Percentiles rank a stretch among this genome's conserved stretches.
Conservation (phyloP, 2,797 vertebrate species). For the Etheostoma perlongum region DNA sequence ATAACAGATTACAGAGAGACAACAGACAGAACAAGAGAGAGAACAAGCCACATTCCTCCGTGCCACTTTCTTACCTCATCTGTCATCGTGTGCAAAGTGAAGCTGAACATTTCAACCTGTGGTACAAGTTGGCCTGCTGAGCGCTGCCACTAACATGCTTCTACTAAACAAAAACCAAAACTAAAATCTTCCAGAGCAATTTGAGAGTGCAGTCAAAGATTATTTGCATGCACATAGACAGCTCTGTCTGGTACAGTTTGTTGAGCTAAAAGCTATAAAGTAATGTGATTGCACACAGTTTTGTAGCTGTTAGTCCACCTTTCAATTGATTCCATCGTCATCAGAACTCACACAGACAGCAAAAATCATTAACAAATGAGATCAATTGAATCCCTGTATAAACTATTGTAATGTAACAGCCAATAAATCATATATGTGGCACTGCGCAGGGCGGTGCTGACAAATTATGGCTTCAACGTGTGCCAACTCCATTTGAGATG, state of each 20-base stretch:
- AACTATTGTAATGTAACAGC: background rate
- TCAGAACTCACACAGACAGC: background rate
- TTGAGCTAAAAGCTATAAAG: background rate
- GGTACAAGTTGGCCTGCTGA: slow-evolving; percentile 42
- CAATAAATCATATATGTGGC: background rate
- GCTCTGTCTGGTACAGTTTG: background rate
- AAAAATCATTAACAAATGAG: background rate
- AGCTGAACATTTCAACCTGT: slow-evolving; percentile 46
- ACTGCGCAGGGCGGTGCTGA: background rate
- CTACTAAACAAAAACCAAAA: background rate
- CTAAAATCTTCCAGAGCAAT: too few relatives aligned
- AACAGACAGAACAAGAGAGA: slow-evolving; percentile 47
- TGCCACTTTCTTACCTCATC: slow-evolving; percentile 33
- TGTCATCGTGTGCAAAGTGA: slow-evolving; percentile 33
- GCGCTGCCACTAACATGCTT: background rate
- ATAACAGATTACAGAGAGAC: slow-evolving; percentile 64
- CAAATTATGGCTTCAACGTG: background rate
- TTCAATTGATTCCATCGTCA: too few relatives aligned
- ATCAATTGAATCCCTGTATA: background rate
- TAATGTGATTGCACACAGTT: background rate
- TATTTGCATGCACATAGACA: background rate
- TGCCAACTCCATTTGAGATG: slow-evolving; percentile 4
- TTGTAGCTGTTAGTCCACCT: background rate
- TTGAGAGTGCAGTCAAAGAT: background rate
- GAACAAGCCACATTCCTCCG: slow-evolving; percentile 62